phyloP scores from a whole-genome alignment of 2,113 vertebrate species.

The Muntiacus muntjak region DNA sequence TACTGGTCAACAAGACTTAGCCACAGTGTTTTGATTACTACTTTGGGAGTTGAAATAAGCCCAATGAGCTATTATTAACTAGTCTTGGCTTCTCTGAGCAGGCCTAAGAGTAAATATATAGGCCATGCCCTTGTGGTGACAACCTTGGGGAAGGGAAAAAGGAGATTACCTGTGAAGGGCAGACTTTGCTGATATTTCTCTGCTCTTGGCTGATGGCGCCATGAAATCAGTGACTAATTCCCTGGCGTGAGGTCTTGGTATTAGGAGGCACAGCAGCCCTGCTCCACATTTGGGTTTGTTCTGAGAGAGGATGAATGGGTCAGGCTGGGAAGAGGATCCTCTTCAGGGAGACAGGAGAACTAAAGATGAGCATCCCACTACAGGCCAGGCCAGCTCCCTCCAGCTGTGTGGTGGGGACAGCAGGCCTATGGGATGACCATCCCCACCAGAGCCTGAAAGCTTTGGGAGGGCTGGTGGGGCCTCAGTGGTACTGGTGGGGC shows the following conservation, averaged over 20 bases:
- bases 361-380: not conserved
- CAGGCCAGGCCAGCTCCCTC: not conserved
- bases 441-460: not conserved
- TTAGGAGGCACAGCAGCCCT: not conserved
- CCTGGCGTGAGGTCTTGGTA: not conserved
- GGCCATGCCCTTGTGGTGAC: not conserved
- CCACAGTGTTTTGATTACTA: not conserved
- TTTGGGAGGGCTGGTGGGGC: not conserved
- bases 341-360: not conserved
- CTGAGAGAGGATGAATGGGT: not conserved
- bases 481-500: not conserved
- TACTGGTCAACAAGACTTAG: not conserved
- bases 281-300: not conserved
- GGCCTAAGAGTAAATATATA: not conserved
- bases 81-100: not conserved
- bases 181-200: not conserved
- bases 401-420: no score
- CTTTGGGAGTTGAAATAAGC: not conserved
- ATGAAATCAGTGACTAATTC: no score
- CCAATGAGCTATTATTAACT: not conserved
- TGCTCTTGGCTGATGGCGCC: not conserved
- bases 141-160: not conserved
- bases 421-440: not conserved
- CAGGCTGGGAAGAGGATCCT: not conserved
- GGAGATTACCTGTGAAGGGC: not conserved